Evolutionary conservation across 2,113 vertebrate genomes (phyloP), one percentile per base, ranked within the genome.

Genomic region (Heptranchias perlo): DNA sequence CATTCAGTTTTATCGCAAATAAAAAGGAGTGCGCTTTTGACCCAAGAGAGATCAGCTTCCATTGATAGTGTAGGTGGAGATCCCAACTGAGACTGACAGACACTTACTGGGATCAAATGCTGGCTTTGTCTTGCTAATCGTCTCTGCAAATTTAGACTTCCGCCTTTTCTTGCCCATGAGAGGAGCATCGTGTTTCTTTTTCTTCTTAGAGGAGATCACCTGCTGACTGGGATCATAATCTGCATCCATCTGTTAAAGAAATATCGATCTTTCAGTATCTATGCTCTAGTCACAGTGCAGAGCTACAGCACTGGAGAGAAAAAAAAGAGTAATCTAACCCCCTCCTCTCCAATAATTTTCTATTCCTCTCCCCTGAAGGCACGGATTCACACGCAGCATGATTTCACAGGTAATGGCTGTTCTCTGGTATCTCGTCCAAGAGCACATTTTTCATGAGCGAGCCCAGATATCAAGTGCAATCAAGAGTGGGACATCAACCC

Each of bases 91-190:
- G 18, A 54, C 73, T 39, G 13, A 10, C 58, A 23, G 58, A 44
- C 10, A 97, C 98, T 97, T 96, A 99, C 98, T 97, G 0, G 99
- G 98, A 82, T 98, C 97, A 84, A 99, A 99, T 47, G 97, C 97
- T 0, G 98, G 98, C 96, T 98, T 99, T 47, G 96, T 96, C 96
- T 97, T 97, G 21, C 96, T 97, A 96, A 99, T 96, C 0, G 97
- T 97, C 1, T 98, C 97, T 0, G 98, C 98, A 94, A 99, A 99
- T 96, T 97, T 97, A 0, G 98, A 98, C 96, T 98, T 98, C 96
- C 97, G 98, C 21, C 96, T 98, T 97, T 97, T 99, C 96, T 98
- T 98, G 96, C 98, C 98, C 44, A 97, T 97, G 2, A 96, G 96
- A 0, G 98, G 98, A 4, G 97, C 62, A 16, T 98, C 97, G 0